Base-by-base conservation (phyloP, 2,888 invertebrate genomes). In the Cynaeus angustus region DNA sequence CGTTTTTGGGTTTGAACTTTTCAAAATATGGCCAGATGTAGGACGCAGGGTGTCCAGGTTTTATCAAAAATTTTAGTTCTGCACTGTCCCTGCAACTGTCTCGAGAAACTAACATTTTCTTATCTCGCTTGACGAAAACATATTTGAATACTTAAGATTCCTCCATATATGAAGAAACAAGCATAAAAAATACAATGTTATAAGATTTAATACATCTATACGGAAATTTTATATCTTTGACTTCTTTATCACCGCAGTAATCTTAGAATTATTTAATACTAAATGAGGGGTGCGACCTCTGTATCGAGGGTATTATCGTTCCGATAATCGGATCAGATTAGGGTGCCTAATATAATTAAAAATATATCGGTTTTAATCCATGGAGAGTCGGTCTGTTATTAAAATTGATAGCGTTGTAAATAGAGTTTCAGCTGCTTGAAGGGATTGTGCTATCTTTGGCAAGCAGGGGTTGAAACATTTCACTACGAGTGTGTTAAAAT, bases 301-400 rank as follows among this genome's bases (percentile, higher is more conserved):
- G 33, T 45, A 55, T 66, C 46, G 37, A 46, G 66, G 56, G 56
- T 56, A 66, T 66, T 66, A 66, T 64, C 33, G 55, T 45, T 41
- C n/a, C 48, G 14, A 56, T 66, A 66, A 66, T 66, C 66, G 66
- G 66, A 66, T 66, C 66, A 43, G 56, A 55, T 56, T 66, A 66
- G 56, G 41, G 52, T 30, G 46, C n/a, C 46, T 65, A 55, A 66
- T 56, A 48, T 56, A 66, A 66, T 66, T 66, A 66, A 66, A 66
- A 66, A 66, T 64, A 64, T 64, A 62, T 62, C 48, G 62, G 62
- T 8, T 48, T 62, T 8, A 33, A 56, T 56, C 66, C 66, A 46
- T 13, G 4, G 13, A 45, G 64, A 28, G 30, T 41, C 28, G 53
- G 53, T 53, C 52, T 53, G 43, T 53, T 62, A 62, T 62, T 50